These are phyloP conservation scores for Ophonus ardosiacus DNA, from an alignment of 2,888 invertebrate species.

Conservation along the genomic window DNA sequence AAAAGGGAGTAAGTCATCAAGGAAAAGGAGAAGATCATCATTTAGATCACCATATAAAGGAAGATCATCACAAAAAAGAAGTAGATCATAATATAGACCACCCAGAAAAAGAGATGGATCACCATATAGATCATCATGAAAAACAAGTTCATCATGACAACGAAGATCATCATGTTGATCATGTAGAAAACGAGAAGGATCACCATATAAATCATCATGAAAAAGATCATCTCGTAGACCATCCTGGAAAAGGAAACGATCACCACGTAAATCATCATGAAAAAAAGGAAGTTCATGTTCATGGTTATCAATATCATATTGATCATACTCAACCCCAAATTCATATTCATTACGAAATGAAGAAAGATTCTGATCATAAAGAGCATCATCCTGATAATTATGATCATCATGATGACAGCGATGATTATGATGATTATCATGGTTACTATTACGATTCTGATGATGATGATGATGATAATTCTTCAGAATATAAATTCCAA, in stretches of 20 bases:
- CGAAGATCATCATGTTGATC: neutral
- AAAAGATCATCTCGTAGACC: no score
- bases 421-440: neutral
- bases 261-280: no score
- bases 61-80: neutral
- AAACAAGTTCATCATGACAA: neutral
- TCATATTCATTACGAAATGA: constrained; percentile 3
- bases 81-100: neutral
- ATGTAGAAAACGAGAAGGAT: neutral
- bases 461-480: neutral
- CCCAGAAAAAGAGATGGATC: neutral
- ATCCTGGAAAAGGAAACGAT: no score
- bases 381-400: neutral
- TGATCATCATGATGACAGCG: constrained; percentile 9
- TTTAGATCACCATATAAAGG: neutral
- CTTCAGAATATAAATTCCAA: no score
- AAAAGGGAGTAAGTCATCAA: neutral
- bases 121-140: neutral
- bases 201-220: no score
- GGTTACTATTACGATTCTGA: neutral
- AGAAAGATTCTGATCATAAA: neutral
- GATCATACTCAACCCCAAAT: neutral
- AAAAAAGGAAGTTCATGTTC: no score
- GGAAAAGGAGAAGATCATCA: neutral
- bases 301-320: no score